Percentiles rank a stretch among this genome's conserved stretches.
phyloP scores from a whole-genome alignment of 2,113 vertebrate genomes.

The Lepus americanus region DNA sequence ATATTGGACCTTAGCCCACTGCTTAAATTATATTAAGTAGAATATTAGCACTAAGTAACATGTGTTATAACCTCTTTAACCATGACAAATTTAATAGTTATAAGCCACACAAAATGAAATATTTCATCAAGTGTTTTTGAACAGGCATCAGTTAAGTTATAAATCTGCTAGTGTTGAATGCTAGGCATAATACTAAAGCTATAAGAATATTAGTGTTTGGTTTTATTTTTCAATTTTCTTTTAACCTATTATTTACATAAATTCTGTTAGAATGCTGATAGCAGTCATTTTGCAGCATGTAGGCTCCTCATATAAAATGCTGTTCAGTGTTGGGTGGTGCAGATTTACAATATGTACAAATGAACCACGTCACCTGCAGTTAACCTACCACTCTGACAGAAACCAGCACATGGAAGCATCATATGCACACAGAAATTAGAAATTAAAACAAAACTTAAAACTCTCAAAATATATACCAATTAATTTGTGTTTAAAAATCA shows the following conservation, averaged over 20 bases:
- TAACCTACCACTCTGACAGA: conserved; percentile 85
- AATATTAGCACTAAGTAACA: conserved; percentile 78
- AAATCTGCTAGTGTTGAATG: conserved; percentile 83
- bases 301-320: conserved; percentile 88
- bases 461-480: conserved; percentile 82
- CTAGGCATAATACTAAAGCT: conserved; percentile 85
- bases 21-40: conserved; percentile 71
- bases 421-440: conserved; percentile 82
- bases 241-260: conserved; percentile 86
- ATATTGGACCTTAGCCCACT: conserved; percentile 57
- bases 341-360: conserved; percentile 90
- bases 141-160: conserved; percentile 83
- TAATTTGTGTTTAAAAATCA: conserved; percentile 85
- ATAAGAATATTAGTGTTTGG: conserved; percentile 86
- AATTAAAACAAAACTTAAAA: conserved; percentile 85
- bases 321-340: conserved; percentile 81
- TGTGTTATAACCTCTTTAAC: conserved; percentile 83
- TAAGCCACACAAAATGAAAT: conserved; percentile 86
- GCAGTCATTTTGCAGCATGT: conserved; percentile 86
- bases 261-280: conserved; percentile 83
- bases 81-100: conserved; percentile 88
- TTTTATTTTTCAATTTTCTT: conserved; percentile 81
- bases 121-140: conserved; percentile 87
- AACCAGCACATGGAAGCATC: conserved; percentile 85
- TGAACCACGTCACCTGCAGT: conserved; percentile 83